Evolutionary conservation across 1,140 invertebrate genomes (phyloP), one percentile per base, ranked within the genome.

Genomic region (Drosophila funebris): DNA sequence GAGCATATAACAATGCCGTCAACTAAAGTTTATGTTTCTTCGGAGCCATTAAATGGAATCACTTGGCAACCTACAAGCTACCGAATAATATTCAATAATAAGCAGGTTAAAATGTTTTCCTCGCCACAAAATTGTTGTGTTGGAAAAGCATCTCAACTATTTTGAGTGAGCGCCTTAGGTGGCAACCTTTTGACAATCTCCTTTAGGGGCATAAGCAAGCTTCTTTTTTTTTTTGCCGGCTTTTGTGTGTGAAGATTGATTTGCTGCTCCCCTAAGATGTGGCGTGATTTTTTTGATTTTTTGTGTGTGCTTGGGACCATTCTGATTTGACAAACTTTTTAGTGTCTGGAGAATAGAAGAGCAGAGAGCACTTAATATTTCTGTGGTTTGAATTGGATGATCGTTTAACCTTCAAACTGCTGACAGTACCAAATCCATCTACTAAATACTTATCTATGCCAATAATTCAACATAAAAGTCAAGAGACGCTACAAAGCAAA

Each of bases 21-120:
- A 18, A 66, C 1, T 39, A 52, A 63, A 73, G 46, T 81, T 81
- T 76, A 81, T 68, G 78, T 43, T 43, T 39, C 31, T 24, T 29
- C 41, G 50, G 62, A 70, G 41, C 31, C 57, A 73, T 82, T 73
- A 71, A 78, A 64, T 43, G 36, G 20, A 74, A 37, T 63, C 61
- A 83, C 80, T 79, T 78, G 60, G 63, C 29, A 41, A 14, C 13
- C 57, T 61, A 16, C 33, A 13, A 31, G 63, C 9, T 31, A 68
- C 68, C 53, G 44, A 71, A 71, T 67, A 69, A 78, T 78, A 82
- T 82, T 78, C 71, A 75, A 82, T 83, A 82, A 71, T 56, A 71
- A 56, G 14, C 63, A 64, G 44, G 36, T 50, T 22, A 39, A 70
- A 62, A 54, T 61, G 58, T 16, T 22, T 54, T 66, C 27, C 62